Percentiles rank a stretch among this genome's conserved stretches.
These are phyloP conservation scores for Diplodus puntazzo DNA, from an alignment of 2,797 vertebrate genomes.

Conservation along the genomic window DNA sequence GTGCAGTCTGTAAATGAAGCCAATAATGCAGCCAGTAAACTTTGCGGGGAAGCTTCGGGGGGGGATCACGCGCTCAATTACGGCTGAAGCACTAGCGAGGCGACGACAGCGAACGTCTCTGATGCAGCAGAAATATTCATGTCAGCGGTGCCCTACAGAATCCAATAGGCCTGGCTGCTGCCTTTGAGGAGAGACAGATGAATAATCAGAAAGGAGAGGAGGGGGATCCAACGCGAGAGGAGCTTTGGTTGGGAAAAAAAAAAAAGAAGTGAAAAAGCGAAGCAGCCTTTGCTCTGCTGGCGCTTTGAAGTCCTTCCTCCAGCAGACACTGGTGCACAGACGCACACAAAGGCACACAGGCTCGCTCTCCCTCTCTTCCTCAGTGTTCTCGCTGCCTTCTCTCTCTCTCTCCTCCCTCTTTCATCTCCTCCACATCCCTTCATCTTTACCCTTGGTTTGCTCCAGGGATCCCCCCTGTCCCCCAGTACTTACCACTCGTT, in stretches of 20 bases:
- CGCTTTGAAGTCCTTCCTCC: constrained; percentile 82
- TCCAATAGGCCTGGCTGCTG: constrained; percentile 66
- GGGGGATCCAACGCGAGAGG: constrained; percentile 54
- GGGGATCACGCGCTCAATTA: constrained; percentile 72
- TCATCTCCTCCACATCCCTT: constrained; percentile 81
- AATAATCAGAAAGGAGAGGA: constrained; percentile 71
- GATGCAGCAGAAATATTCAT: constrained; percentile 86
- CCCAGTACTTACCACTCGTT: constrained; percentile 73
- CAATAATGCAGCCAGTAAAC: constrained; percentile 66
- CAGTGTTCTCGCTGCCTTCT: constrained; percentile 53
- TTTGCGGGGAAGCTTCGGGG: constrained; percentile 55
- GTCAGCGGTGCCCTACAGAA: constrained; percentile 77
- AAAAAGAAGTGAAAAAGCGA: constrained; percentile 64
- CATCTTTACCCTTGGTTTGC: constrained; percentile 80
- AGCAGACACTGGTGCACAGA: constrained; percentile 66
- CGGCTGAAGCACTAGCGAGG: constrained; percentile 56
- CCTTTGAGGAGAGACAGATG: constrained; percentile 79
- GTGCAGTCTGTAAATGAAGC: constrained; percentile 58
- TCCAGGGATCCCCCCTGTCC: constrained; percentile 77
- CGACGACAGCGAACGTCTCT: constrained; percentile 71
- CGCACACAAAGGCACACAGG: constrained; percentile 70
- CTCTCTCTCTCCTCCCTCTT: constrained; percentile 64
- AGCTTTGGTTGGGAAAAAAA: constrained; percentile 63
- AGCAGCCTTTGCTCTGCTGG: constrained; percentile 77
- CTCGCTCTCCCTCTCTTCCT: constrained; percentile 54